Base-by-base conservation (phyloP, 2,888 invertebrate genomes). In the Limenitis arthemis region DNA sequence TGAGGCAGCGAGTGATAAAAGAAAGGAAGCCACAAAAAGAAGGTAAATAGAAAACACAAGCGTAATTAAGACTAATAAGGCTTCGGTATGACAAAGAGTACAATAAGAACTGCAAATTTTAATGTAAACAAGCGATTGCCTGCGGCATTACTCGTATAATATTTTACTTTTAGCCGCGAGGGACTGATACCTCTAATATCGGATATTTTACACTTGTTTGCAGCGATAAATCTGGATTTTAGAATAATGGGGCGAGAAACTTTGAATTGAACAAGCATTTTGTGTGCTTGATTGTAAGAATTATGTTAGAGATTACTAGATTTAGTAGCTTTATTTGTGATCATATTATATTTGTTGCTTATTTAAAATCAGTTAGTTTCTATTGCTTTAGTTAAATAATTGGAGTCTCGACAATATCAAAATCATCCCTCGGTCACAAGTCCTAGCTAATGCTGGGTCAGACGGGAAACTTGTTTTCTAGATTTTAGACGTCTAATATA, bases 1-100 rank as follows among this genome's bases (percentile, higher is more conserved):
- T n/a, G n/a, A n/a, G 42, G 37, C 61, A 62, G 67, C 61, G 68
- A 61, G 68, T 74, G 66, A 70, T 61, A 73, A 73, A 72, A 67
- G 63, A 65, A 69, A 67, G 63, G 73, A 77, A 76, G 66, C 73
- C 77, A 56, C 66, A 69, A 66, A 73, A 52, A 73, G 41, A 69
- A 61, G 60, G 66, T 64, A 66, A 68, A 72, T 63, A 63, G 65
- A 69, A 72, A 73, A 69, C 66, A 68, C 68, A 70, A 63, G 67
- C 68, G 70, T 79, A 78, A 82, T 79, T 77, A 79, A 72, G 68
- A 77, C 72, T 75, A 75, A 78, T 75, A 79, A 68, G 76, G 76
- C 73, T 78, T 77, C 70, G 54, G 63, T 63, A 69, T 66, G 68
- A 73, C 71, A 72, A 73, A 72, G 71, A 68, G 63, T 61, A 72